phyloP scores from a whole-genome alignment of 53 echinoderm and acorn worm genomes.

The Holothuria leucospilota region DNA sequence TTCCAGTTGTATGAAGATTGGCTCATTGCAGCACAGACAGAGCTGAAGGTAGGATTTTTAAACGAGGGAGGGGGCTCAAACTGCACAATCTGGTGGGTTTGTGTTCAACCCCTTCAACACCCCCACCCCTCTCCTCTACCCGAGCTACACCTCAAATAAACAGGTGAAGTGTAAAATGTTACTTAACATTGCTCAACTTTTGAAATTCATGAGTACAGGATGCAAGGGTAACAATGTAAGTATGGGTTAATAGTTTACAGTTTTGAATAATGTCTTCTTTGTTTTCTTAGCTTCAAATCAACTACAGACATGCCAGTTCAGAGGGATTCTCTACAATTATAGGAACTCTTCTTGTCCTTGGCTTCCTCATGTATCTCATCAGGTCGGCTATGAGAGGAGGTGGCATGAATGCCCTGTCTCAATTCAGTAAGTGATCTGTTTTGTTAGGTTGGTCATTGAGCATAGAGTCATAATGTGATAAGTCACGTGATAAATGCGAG shows the following conservation, averaged over 20 bases:
- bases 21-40: no score
- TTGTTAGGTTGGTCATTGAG: background rate
- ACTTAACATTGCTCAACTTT: slow-evolving; percentile 66
- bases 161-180: slow-evolving; percentile 18
- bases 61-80: no score
- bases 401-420: slow-evolving; percentile 83
- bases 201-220: slow-evolving; percentile 40
- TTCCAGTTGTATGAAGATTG: no score
- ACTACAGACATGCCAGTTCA: slow-evolving; percentile 83
- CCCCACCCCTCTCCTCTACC: no score
- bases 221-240: background rate
- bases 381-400: slow-evolving; percentile 83
- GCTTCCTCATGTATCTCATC: slow-evolving; percentile 80
- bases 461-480: no score
- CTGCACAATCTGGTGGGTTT: no score
- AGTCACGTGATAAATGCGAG: background rate
- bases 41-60: no score
- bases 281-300: slow-evolving; percentile 76
- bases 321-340: slow-evolving; percentile 76
- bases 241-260: no score
- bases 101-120: no score
- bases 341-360: slow-evolving; percentile 71
- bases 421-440: slow-evolving; percentile 77
- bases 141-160: no score
- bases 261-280: no score